phyloP scores from a whole-genome alignment of 2,888 invertebrate species.

The Lithodes maja region DNA sequence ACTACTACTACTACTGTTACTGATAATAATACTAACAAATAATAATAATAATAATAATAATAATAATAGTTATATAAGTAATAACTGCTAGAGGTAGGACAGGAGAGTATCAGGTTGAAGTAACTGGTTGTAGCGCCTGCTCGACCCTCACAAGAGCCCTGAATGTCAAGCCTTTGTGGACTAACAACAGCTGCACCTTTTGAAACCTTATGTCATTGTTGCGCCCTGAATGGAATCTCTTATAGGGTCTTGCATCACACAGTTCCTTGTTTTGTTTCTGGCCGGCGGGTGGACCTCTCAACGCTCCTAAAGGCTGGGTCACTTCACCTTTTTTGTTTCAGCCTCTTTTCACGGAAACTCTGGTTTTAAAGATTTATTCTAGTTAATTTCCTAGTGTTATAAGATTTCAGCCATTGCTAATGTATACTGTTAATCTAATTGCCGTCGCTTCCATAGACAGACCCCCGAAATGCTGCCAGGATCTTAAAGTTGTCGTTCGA shows the following conservation, averaged over 20 bases:
- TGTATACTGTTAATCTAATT: no score
- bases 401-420: no score
- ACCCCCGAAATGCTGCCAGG: no score
- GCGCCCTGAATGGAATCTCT: conserved; percentile 41
- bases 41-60: no score
- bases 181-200: conserved; percentile 31
- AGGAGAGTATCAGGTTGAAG: not conserved
- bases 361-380: no score
- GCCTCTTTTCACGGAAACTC: no score
- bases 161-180: conserved; percentile 27
- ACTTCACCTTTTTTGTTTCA: no score
- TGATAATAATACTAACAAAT: no score
- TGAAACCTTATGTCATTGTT: conserved; percentile 42
- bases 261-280: conserved; percentile 34
- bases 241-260: conserved; percentile 38
- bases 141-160: not conserved
- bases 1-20: not conserved
- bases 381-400: no score
- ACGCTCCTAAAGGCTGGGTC: not conserved
- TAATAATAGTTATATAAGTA: no score
- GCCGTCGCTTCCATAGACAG: no score
- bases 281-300: conserved; percentile 4
- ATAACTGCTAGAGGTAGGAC: not conserved
- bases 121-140: not conserved
- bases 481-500: no score